A percentile compares a stretch with the other conserved stretches of the same genome.
Conservation (phyloP, 2,113 vertebrate genomes). For the Tupaia chinensis region DNA sequence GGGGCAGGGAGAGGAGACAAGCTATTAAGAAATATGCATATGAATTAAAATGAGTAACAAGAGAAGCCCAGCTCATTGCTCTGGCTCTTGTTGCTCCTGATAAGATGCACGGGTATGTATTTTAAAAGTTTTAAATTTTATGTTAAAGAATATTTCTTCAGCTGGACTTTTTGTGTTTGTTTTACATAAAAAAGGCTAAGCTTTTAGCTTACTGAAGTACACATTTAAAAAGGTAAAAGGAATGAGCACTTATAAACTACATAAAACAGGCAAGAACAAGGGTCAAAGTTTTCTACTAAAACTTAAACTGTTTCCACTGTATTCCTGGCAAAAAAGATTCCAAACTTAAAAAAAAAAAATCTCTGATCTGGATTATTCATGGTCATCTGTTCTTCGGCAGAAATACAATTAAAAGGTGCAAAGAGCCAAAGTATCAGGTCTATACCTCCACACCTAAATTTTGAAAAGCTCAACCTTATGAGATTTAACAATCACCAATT, state of each 20-base stretch:
- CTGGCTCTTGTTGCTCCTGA: neutral
- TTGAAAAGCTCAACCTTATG: constrained; percentile 19
- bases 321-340: constrained; percentile 41
- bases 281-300: constrained; percentile 26
- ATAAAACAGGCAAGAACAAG: neutral
- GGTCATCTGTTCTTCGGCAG: constrained; percentile 4
- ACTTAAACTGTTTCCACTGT: neutral
- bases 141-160: constrained; percentile 30
- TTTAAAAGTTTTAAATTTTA: constrained; percentile 30
- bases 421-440: constrained; percentile 16
- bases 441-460: neutral
- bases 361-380: neutral
- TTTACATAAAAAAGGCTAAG: constrained; percentile 30
- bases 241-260: neutral
- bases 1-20: neutral
- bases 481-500: constrained; percentile 31
- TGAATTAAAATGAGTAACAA: constrained; percentile 49
- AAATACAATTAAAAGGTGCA: constrained; percentile 56
- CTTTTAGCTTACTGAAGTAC: constrained; percentile 1
- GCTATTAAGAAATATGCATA: neutral
- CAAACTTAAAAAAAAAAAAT: constrained; percentile 47
- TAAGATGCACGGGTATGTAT: neutral
- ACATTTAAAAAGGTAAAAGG: neutral
- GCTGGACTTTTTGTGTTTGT: constrained; percentile 11
- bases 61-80: constrained; percentile 2